Conservation (phyloP, 2,797 vertebrate genomes). For the Arctocebus calabarensis region DNA sequence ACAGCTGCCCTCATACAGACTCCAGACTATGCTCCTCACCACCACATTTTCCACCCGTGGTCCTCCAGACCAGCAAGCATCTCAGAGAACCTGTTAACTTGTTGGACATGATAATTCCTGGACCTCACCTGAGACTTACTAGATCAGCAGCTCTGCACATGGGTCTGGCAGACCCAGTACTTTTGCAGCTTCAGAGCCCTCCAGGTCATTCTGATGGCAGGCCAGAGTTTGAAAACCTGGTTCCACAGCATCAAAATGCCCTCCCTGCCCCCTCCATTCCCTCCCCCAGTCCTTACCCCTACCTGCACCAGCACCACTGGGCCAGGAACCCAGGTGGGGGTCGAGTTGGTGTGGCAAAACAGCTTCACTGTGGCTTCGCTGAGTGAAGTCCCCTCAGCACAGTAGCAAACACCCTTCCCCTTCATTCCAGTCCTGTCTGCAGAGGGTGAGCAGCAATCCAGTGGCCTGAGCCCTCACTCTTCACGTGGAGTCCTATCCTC, state of each 20-base stretch:
- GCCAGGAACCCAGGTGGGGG: neutral
- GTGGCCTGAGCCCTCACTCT: neutral
- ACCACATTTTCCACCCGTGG: neutral
- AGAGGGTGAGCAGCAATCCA: neutral
- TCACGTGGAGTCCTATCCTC: rapidly evolving
- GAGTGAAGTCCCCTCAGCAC: neutral
- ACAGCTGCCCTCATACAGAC: neutral
- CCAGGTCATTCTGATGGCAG: too few species aligned
- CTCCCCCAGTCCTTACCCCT: neutral
- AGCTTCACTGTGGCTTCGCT: neutral
- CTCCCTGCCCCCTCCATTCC: rapidly evolving
- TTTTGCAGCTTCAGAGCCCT: neutral
- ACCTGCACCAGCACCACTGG: neutral
- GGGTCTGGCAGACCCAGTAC: neutral
- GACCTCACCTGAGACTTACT: neutral
- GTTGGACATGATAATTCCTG: neutral
- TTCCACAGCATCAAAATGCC: neutral
- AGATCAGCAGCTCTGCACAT: neutral
- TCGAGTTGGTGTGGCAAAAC: too few species aligned
- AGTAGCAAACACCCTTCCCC: rapidly evolving
- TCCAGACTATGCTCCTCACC: neutral
- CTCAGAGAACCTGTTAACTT: neutral
- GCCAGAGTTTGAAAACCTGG: neutral
- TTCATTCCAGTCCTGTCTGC: neutral
- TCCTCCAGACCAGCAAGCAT: neutral